Evolutionary conservation across 2,797 vertebrate species (phyloP), one percentile per base, ranked within the genome.

Genomic region (Sciaenops ocellatus): DNA sequence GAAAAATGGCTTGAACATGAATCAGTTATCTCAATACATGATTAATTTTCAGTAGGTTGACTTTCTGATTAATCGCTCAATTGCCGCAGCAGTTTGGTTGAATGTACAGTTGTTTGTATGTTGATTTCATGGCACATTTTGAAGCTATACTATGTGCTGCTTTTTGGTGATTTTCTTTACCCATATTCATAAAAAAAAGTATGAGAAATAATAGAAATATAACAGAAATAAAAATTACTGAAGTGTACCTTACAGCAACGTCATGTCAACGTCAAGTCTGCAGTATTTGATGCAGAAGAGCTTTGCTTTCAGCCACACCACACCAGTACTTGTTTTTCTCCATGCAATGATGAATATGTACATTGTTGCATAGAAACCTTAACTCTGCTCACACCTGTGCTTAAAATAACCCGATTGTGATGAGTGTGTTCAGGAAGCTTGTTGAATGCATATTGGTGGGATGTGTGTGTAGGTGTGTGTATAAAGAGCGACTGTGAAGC

Each of bases 391-490:
- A n/a, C 55, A 73, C 41, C 22, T 52, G 5, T 57, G 63, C 57
- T 71, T 54, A 55, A 81, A 82, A 73, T 82, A 82, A 5, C n/a
- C 46, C 30, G 18, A 47, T 47, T 64, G 60, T 48, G 48, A 46
- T 55, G 8, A 62, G 66, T 63, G 26, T 68, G n/a, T 50, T 69
- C n/a, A 12, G 28, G 6, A 8, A 69, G 61, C 34, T 52, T 52
- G 28, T 54, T 72, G 64, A 50, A 79, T 73, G 51, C 48, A 26
- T 42, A 44, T 22, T 9, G 17, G 69, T 22, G 17, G 56, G 78
- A 66, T 44, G 17, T 24, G 62, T 75, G 55, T 77, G 67, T 46
- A 34, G 30, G 62, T 82, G 74, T 82, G 74, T 83, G 60, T n/a
- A 6, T 13, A 5, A 20, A n/a, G 62, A 26, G 52, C 72, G 48